Evolutionary conservation across 2,797 vertebrate species (phyloP).

Genomic region (Orestias chungarensis): DNA sequence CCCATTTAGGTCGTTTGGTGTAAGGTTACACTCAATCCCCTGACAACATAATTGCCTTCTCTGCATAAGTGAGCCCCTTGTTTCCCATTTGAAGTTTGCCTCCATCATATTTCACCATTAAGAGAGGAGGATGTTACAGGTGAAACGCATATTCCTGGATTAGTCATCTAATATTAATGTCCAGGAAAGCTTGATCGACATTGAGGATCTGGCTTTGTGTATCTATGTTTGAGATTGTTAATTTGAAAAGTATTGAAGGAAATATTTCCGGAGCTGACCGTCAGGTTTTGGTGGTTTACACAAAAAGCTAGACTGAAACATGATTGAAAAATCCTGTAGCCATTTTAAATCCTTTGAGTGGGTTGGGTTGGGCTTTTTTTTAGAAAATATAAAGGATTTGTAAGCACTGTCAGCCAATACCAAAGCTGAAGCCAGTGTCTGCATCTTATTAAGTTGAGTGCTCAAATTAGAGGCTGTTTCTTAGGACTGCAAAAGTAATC

Average conservation of each 20-base stretch:
- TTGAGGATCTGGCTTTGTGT: constrained; percentile 8
- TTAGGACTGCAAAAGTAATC: background rate
- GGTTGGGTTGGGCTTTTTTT: too few relatives aligned
- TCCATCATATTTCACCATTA: constrained; percentile 67
- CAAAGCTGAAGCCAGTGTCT: background rate
- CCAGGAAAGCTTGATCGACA: constrained; percentile 37
- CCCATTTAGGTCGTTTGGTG: constrained; percentile 59
- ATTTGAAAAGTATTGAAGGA: background rate
- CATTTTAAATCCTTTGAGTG: background rate
- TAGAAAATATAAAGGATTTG: background rate
- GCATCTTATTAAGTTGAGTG: background rate
- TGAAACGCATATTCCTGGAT: constrained; percentile 54
- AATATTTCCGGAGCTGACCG: background rate
- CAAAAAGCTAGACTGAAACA: background rate
- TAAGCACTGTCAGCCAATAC: background rate
- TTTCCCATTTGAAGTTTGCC: constrained; percentile 69
- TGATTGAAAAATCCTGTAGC: background rate
- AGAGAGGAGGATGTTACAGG: constrained; percentile 25
- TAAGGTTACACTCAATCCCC: constrained; percentile 58
- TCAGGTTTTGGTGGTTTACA: background rate
- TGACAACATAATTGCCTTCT: constrained; percentile 66
- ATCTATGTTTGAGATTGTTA: background rate
- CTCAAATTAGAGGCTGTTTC: background rate
- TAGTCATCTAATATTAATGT: constrained; percentile 38
- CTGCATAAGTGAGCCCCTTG: constrained; percentile 63